These are phyloP conservation scores for Mustela nigripes DNA, from an alignment of 2,113 vertebrate species.

Conservation along the genomic window DNA sequence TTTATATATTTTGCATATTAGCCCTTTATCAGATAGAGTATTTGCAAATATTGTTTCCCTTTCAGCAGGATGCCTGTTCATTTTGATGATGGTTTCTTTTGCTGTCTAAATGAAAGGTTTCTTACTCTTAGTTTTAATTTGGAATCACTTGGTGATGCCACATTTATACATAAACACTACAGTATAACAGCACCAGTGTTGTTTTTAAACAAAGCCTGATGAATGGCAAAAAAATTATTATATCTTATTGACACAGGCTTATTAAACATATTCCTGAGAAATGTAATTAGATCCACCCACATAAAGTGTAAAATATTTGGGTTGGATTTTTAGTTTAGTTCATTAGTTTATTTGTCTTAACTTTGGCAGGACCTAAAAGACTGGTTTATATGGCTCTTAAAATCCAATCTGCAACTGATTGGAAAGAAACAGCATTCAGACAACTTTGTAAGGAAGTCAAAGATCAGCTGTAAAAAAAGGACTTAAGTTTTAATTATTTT, in stretches of 20 bases:
- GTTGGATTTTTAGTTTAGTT: background rate
- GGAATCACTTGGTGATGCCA: background rate
- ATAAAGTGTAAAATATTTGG: constrained; percentile 63
- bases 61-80: background rate
- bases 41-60: background rate
- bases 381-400: constrained; percentile 49
- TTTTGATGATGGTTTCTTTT: background rate
- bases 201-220: background rate
- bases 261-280: constrained; percentile 63
- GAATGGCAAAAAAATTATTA: background rate
- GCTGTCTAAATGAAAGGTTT: background rate
- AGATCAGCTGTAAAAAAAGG: constrained; percentile 54
- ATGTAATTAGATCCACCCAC: constrained; percentile 30
- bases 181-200: background rate
- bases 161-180: background rate
- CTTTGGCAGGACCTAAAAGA: background rate
- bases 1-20: background rate
- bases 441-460: background rate
- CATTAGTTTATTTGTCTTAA: background rate
- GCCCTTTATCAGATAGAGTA: background rate
- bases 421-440: constrained; percentile 48
- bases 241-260: background rate
- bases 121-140: constrained; percentile 8
- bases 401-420: constrained; percentile 21
- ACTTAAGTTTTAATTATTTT: constrained; percentile 37